Evolutionary conservation across 1,140 invertebrate species (phyloP), one percentile per base, ranked within the genome.

Genomic region (Ostrea denselamellosa): DNA sequence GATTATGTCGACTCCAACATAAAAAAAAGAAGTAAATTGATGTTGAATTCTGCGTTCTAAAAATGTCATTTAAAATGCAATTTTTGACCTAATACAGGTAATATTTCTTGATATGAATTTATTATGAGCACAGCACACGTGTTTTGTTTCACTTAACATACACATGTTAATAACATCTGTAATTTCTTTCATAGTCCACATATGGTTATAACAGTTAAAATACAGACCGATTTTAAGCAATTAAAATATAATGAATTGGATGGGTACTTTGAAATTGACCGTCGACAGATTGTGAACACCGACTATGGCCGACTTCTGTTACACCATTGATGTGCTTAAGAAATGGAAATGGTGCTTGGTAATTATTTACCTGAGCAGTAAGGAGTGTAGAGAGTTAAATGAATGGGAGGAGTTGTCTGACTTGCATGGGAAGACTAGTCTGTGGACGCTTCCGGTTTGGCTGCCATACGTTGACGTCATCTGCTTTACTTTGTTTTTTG

Each of bases 401-500:
- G 25, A 8, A 77, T 77, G 9, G 8, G 68, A 25, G 28, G 22
- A 12, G 14, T 12, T 77, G 2, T 77, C 9, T 34, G 10, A 77
- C 14, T 77, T 77, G 68, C 68, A 77, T 77, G 68, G 12, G 28
- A 4, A 77, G 7, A 22, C 25, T 34, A 77, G 7, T 71, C 28
- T 71, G 28, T 28, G 28, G 25, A 77, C 28, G 68, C 68, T 25
- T 77, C 25, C 25, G 68, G 14, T 10, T 12, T 68, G 14, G 25
- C 68, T 28, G 68, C 12, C 14, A 17, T 77, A 28, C 0, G 25
- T 8, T 77, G 68, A 77, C 68, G 68, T 77, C 68, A 77, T 77
- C 22, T 44, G 68, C 68, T 14, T 77, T 77, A 28, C 68, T 77
- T 77, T 34, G 58, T 62, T 12, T 62, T 62, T 62, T 62, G 58